These are phyloP conservation scores for Indicator maculatus DNA, from an alignment of 2,113 vertebrate species.

Conservation along the genomic window DNA sequence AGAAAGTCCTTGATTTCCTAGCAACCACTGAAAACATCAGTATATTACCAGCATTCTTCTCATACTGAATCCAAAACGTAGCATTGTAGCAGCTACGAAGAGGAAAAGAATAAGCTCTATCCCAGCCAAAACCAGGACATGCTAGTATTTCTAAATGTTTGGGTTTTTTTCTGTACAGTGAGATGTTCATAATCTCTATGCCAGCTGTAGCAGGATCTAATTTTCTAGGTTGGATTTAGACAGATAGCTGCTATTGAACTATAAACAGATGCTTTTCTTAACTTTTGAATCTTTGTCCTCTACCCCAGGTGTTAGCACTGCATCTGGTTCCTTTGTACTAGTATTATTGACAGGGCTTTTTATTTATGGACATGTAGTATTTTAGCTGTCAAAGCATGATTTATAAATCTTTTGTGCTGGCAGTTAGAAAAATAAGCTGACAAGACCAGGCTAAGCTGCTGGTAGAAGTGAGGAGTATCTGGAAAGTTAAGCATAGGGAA, in stretches of 20 bases:
- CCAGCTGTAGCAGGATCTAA: slow-evolving; percentile 20
- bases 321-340: not conserved
- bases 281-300: not conserved
- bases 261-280: slow-evolving; percentile 35
- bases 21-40: not conserved
- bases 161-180: not conserved
- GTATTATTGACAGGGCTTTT: not conserved
- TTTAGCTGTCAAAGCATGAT: slow-evolving; percentile 26
- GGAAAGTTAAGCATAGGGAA: not conserved
- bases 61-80: not conserved
- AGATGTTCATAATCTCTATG: slow-evolving; percentile 13
- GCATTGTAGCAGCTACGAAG: not conserved
- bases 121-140: not conserved
- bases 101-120: not conserved
- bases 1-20: not conserved
- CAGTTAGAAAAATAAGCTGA: slow-evolving; percentile 13
- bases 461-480: not conserved
- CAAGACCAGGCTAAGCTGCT: not conserved
- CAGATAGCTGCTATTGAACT: slow-evolving; percentile 5
- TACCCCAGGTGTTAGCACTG: not conserved
- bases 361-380: not conserved
- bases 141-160: not conserved
- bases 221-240: slow-evolving; percentile 39
- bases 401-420: not conserved
- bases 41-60: not conserved